Conservation (phyloP, 2,113 vertebrate genomes). For the Psittacus erithacus region DNA sequence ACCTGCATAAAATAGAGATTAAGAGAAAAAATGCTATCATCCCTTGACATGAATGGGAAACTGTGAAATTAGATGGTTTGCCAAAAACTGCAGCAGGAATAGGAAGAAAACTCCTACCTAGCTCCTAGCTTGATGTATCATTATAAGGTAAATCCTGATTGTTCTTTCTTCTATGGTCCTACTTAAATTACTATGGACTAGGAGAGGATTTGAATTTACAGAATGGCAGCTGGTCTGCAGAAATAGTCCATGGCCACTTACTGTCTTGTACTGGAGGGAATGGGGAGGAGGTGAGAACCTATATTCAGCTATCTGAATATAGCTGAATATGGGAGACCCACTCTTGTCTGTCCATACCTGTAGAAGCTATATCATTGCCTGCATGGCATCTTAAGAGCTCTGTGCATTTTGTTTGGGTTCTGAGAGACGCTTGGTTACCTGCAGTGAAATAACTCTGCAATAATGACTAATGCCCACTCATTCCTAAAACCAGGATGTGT, state of each 20-base stretch:
- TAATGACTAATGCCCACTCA: not conserved
- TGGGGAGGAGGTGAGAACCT: not conserved
- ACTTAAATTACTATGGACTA: not conserved
- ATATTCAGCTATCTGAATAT: not conserved
- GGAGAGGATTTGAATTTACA: not conserved
- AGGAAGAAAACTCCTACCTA: not conserved
- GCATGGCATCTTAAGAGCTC: not conserved
- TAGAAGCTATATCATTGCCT: not conserved
- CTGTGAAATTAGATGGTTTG: not conserved
- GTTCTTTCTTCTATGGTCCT: not conserved
- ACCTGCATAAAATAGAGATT: not conserved
- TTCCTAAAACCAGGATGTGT: accelerated
- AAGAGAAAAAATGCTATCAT: not conserved
- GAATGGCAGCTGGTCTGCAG: not conserved
- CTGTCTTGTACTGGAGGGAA: not conserved
- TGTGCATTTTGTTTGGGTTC: not conserved
- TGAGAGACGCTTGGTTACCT: not conserved
- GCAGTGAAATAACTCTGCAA: not conserved
- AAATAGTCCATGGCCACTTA: not conserved
- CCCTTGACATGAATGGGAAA: not conserved
- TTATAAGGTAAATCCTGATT: not conserved
- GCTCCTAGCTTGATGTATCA: not conserved
- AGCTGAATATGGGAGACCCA: not conserved
- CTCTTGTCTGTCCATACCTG: not conserved
- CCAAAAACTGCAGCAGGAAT: not conserved